Percentiles rank a stretch among this genome's conserved stretches.
Conservation (phyloP, 2,888 invertebrate species). For the Leptopilina drosophilae region DNA sequence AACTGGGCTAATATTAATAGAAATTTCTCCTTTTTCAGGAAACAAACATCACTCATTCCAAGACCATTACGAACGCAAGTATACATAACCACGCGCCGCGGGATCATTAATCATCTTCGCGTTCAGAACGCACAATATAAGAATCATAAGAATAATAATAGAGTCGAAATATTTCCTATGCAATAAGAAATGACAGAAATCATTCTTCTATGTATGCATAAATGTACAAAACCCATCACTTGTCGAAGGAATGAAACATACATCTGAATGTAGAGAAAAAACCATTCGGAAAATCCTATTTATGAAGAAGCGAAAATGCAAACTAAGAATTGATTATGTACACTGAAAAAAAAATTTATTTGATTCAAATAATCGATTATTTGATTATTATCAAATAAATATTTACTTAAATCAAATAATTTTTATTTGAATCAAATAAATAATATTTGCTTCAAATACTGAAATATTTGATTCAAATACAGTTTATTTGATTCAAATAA, state of each 20-base stretch:
- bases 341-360: no score
- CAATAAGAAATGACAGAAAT: conserved; percentile 14
- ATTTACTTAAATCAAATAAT: no score
- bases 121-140: neutral
- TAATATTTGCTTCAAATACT: no score
- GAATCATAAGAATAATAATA: neutral
- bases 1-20: conserved; percentile 14
- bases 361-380: no score
- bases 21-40: conserved; percentile 3
- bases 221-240: no score
- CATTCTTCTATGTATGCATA: neutral
- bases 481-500: no score
- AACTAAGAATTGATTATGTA: no score
- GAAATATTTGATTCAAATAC: no score
- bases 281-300: neutral
- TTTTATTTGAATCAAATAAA: no score
- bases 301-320: neutral
- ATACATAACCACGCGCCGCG: neutral
- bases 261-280: neutral
- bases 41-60: conserved; percentile 18
- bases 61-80: conserved; percentile 3
- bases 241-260: neutral
- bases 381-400: no score
- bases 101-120: conserved; percentile 22
- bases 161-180: neutral